phyloP scores from a whole-genome alignment of 2,888 invertebrate genomes.

The Machimus atricapillus region DNA sequence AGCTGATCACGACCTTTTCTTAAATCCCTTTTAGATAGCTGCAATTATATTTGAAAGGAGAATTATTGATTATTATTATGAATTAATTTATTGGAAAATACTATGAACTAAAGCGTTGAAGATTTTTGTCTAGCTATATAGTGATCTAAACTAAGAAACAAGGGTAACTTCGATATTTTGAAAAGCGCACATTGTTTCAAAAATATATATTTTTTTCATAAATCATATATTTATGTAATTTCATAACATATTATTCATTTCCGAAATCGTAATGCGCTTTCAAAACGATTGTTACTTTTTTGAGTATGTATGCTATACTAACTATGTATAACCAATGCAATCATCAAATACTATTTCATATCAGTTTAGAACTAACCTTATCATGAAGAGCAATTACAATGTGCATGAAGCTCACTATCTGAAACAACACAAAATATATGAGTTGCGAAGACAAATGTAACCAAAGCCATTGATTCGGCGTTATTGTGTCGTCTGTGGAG shows the following conservation, averaged over 20 bases:
- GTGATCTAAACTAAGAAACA: background rate
- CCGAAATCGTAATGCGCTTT: no score
- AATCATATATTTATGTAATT: no score
- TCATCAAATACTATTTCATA: background rate
- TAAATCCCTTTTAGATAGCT: conserved; percentile 79
- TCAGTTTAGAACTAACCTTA: conserved; percentile 65
- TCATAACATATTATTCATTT: no score
- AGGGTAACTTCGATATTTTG: no score
- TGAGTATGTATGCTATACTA: no score
- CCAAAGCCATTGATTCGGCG: conserved; percentile 80
- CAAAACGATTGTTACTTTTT: no score
- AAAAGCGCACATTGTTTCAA: no score
- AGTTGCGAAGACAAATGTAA: conserved; percentile 91
- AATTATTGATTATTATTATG: background rate
- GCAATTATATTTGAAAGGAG: conserved; percentile 47
- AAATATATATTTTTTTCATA: no score
- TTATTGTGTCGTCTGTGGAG: conserved; percentile 62
- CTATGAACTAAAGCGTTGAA: no score
- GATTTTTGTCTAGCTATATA: no score
- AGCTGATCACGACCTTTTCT: conserved; percentile 93
- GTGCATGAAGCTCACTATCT: conserved; percentile 91
- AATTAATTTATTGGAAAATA: no score
- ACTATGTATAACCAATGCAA: no score
- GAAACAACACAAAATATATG: conserved; percentile 93
- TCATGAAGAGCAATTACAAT: conserved; percentile 89